Base-by-base conservation (phyloP, 2,888 invertebrate species). In the Andrena camellia region DNA sequence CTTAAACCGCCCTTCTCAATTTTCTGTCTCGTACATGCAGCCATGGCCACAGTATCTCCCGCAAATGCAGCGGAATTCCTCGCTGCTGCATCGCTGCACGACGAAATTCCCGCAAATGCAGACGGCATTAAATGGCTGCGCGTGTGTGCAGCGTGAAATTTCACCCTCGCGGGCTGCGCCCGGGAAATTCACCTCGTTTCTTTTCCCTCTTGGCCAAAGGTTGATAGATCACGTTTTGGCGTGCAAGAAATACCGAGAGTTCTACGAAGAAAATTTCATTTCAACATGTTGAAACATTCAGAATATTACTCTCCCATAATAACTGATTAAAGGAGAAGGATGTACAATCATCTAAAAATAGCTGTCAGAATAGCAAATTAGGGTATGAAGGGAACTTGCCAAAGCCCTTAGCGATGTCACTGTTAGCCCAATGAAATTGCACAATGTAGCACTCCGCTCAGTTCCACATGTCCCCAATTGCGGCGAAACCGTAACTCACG, bases 101-200 rank as follows among this genome's bases (percentile, higher is more conserved):
- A 59, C 70, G 60, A 71, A 71, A 71, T 48, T 60, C 70, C 70
- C 60, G 62, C 57, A 57, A 26, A 57, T 50, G 59, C 79, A 64
- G 64, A 78, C 78, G 29, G 35, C 50, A 29, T 42, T 70, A 81
- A 73, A 81, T 64, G 64, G 42, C 63, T 59, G 57, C 60, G 74
- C 70, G 74, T 66, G 57, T 66, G 70, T 80, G 66, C 69, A 82
- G 82, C 81, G 74, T 82, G 75, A 82, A 82, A 80, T 82, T 82
- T 80, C 80, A 81, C 81, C 79, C 81, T 72, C 79, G 52, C 23
- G 23, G 10, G 17, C 67, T 31, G 33, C 20, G 52, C 17, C 31
- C 13, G 33, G 29, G 33, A 63, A 62, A 50, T 52, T n/a, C 33
- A 17, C 33, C 29, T 29, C 23, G 35, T 42, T 26, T n/a, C 29